These are phyloP conservation scores for Platycheirus albimanus DNA, from an alignment of 2,888 invertebrate species.

Conservation along the genomic window DNA sequence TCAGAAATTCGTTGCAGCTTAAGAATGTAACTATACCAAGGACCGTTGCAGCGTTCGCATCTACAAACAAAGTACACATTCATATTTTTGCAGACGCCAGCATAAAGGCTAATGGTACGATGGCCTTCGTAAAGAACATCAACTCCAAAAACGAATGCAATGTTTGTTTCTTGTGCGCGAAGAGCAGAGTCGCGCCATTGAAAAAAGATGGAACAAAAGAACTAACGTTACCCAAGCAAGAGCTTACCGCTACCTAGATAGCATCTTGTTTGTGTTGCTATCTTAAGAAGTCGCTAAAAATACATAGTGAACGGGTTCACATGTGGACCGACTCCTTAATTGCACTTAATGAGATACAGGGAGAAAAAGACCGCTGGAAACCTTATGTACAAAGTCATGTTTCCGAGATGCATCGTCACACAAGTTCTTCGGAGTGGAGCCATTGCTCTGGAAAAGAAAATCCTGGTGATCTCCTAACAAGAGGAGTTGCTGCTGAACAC, in stretches of 20 bases:
- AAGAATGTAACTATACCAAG: constrained; percentile 8
- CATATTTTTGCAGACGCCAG: constrained; percentile 34
- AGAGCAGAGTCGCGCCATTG: constrained; percentile 10
- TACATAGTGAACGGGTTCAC: not conserved
- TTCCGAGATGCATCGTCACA: constrained; percentile 14
- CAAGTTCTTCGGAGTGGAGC: not conserved
- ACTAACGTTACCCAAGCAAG: constrained; percentile 2
- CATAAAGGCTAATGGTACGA: constrained; percentile 15
- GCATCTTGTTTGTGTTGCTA: too few species aligned
- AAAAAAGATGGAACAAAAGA: too few species aligned
- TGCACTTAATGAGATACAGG: constrained; percentile 5
- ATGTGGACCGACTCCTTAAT: constrained; percentile 10
- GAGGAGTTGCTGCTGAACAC: constrained; percentile 2
- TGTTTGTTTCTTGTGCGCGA: constrained; percentile 7
- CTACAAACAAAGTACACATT: not conserved
- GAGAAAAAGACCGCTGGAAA: too few species aligned
- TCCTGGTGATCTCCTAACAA: constrained; percentile 14
- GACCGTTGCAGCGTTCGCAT: not conserved
- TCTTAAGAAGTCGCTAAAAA: too few species aligned
- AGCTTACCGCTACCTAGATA: too few species aligned
- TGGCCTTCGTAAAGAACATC: constrained; percentile 20
- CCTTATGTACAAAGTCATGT: constrained; percentile 13
- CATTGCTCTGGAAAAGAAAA: constrained; percentile 9
- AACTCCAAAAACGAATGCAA: not conserved
- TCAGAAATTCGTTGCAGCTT: not conserved